Conservation (phyloP, 2,113 vertebrate genomes). For the Varanus salvator region DNA sequence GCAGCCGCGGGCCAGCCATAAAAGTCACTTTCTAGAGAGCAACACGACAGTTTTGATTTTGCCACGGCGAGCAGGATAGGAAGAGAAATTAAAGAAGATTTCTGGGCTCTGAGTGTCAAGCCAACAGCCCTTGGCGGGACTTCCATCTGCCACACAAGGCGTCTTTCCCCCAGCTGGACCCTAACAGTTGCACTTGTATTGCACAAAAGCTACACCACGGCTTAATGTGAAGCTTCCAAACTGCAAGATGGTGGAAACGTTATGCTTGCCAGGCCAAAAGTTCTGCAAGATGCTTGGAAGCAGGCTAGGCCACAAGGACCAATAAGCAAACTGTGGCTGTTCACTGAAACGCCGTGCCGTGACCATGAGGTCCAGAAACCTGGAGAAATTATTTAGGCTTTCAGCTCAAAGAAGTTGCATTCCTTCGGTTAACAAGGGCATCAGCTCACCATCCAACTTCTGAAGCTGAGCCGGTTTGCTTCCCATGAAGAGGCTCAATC, state of each 20-base stretch:
- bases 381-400: not conserved
- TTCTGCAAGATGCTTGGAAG: not conserved
- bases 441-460: not conserved
- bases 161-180: not conserved
- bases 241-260: too few relatives aligned
- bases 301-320: not conserved
- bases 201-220: not conserved
- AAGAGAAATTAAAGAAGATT: slow-evolving; percentile 51
- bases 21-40: slow-evolving; percentile 94
- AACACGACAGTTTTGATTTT: slow-evolving; percentile 68
- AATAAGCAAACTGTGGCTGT: not conserved
- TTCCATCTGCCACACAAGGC: not conserved
- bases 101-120: not conserved
- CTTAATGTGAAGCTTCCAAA: not conserved
- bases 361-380: not conserved
- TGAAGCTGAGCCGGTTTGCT: not conserved
- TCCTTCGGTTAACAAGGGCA: not conserved
- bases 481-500: not conserved
- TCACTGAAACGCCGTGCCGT: not conserved
- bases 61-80: slow-evolving; percentile 59
- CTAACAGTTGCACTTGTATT: not conserved
- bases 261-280: not conserved
- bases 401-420: not conserved
- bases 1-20: slow-evolving; percentile 93
- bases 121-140: too few relatives aligned